Conservation (phyloP, 2,797 vertebrate species). For the Pygocentrus nattereri region DNA sequence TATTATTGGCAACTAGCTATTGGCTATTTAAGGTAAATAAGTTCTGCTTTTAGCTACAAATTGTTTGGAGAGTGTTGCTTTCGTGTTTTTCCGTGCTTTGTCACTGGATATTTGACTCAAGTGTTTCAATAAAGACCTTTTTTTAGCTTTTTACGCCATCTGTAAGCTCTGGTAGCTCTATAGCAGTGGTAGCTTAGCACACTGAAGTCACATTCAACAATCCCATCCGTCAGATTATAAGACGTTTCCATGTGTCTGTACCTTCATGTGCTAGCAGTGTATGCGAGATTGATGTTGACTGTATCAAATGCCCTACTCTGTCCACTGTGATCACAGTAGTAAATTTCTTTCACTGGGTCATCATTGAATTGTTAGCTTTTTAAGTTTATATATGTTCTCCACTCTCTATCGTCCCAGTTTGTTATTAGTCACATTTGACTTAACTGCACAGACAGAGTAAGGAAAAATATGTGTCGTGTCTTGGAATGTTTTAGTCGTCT, state of each 20-base stretch:
- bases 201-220: background rate
- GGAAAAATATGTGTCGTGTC: background rate
- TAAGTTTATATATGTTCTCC: background rate
- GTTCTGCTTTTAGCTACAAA: no score
- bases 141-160: no score
- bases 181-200: background rate
- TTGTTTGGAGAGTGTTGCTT: no score
- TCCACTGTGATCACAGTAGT: background rate
- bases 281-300: constrained; percentile 21
- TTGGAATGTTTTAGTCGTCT: constrained; percentile 5
- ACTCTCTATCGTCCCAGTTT: background rate
- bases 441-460: background rate
- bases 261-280: constrained; percentile 1
- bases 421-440: background rate
- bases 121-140: no score
- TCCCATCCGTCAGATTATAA: background rate
- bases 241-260: background rate
- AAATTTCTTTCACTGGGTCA: background rate
- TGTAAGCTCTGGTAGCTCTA: no score
- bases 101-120: no score
- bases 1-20: no score
- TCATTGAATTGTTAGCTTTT: background rate
- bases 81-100: no score
- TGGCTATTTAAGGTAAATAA: no score
- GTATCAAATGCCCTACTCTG: constrained; percentile 1